Conservation (phyloP, 2,113 vertebrate genomes). For the Microcebus murinus region DNA sequence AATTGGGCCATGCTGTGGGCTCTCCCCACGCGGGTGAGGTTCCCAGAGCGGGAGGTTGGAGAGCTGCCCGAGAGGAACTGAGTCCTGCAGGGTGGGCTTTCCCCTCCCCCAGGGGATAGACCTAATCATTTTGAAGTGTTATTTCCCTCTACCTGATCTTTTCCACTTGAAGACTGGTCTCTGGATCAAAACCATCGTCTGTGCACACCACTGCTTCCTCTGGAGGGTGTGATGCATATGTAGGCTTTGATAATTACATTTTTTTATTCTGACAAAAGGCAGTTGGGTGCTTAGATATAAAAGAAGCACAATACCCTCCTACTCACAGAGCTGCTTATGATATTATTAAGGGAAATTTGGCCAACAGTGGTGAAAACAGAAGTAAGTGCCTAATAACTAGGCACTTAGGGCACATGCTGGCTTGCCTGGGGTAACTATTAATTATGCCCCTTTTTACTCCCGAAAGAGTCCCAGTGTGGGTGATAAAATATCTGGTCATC, state of each 20-base stretch:
- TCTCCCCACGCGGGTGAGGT: background rate
- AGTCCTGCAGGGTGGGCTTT: background rate
- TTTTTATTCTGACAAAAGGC: constrained; percentile 81
- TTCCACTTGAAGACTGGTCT: constrained; percentile 1
- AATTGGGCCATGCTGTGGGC: background rate
- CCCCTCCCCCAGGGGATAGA: background rate
- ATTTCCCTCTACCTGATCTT: background rate
- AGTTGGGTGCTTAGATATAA: constrained; percentile 77
- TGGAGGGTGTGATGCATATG: background rate
- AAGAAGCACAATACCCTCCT: constrained; percentile 76
- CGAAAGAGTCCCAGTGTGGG: background rate
- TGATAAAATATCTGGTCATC: background rate
- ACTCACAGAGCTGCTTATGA: constrained; percentile 84
- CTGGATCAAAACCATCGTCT: background rate
- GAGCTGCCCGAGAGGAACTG: background rate
- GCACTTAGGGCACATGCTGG: background rate
- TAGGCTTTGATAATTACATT: background rate
- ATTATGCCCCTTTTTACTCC: background rate
- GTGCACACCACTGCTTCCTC: background rate
- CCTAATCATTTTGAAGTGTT: background rate
- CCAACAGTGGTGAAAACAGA: constrained; percentile 58
- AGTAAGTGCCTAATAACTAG: constrained; percentile 70
- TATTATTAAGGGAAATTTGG: constrained; percentile 82
- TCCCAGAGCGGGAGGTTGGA: background rate
- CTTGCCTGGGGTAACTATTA: background rate